Evolutionary conservation across 1,140 invertebrate species (phyloP), one percentile per base, ranked within the genome.

Genomic region (Heliconius congener): DNA sequence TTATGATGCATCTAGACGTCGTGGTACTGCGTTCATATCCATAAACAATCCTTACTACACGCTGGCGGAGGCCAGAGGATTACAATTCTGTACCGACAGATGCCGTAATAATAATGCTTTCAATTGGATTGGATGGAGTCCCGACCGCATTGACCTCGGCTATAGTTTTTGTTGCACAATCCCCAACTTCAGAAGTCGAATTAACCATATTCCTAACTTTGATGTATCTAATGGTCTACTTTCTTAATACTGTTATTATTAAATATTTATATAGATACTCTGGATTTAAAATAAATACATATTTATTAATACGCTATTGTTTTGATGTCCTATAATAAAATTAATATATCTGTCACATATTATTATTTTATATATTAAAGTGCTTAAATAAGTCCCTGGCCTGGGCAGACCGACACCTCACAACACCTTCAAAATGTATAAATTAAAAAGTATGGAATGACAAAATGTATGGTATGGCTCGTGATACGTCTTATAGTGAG

Each of bases 81-180:
- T 96, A 76, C 91, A 94, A 27, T 95, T 97, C 85, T 96, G 96
- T 83, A 92, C 90, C 0, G 95, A 96, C 89, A 89, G 95, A 3
- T 95, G 95, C 60, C 85, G 90, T 23, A 91, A 92, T 81, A 95
- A 96, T 79, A 82, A 82, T 16, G 96, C 95, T 88, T 92, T 96
- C 73, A 90, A 85, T 76, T 96, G 96, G 96, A 75, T 95, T 70
- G 83, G 83, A 13, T 95, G 94, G 94, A 84, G 90, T 55, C 85
- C 86, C 4, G 90, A 93, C 18, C 92, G 96, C 83, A 95, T 96
- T 46, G 92, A 89, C 39, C 84, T 94, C 3, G 97, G 97, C 0
- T 96, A 96, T 85, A 96, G 95, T 9, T 97, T 97, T 85, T 96
- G 96, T 74, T 97, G 97, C 86, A 93, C 94, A 16, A 93, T 97